Conservation (phyloP, 2,797 vertebrate species). For the Hippopotamyrus pictus region DNA sequence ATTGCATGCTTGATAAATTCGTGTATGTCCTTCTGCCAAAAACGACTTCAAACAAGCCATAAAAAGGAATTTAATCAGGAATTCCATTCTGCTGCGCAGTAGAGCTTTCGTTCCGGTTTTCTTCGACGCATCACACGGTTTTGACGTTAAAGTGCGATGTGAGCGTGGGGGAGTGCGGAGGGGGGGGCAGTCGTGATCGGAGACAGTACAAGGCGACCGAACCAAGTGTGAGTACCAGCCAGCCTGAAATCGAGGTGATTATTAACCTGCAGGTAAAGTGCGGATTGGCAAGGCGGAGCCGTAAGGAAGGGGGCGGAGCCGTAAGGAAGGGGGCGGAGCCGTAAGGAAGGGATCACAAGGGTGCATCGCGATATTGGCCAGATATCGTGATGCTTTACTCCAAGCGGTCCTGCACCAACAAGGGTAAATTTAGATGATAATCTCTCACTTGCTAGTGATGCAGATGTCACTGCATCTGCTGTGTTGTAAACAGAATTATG, state of each 20-base stretch:
- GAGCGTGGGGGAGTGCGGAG: neutral
- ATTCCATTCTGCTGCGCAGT: too few relatives aligned
- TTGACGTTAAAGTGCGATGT: neutral
- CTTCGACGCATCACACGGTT: too few relatives aligned
- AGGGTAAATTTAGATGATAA: neutral
- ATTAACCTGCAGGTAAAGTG: neutral
- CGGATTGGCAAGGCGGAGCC: neutral
- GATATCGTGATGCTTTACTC: neutral
- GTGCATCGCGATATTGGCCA: neutral
- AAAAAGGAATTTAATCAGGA: too few relatives aligned
- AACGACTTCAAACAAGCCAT: too few relatives aligned
- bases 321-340: too few relatives aligned
- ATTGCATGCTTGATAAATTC: too few relatives aligned
- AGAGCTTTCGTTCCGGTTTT: too few relatives aligned
- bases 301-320: neutral
- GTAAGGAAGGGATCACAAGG: neutral
- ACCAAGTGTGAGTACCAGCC: neutral
- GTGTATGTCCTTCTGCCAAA: too few relatives aligned
- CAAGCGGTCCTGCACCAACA: neutral
- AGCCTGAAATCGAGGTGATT: neutral
- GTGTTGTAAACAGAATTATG: neutral
- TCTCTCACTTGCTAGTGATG: neutral
- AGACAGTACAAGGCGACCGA: neutral
- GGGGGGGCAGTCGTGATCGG: neutral
- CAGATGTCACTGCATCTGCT: neutral